These are phyloP conservation scores for Eupeodes latifasciatus DNA, from an alignment of 2,888 invertebrate species.

Conservation along the genomic window DNA sequence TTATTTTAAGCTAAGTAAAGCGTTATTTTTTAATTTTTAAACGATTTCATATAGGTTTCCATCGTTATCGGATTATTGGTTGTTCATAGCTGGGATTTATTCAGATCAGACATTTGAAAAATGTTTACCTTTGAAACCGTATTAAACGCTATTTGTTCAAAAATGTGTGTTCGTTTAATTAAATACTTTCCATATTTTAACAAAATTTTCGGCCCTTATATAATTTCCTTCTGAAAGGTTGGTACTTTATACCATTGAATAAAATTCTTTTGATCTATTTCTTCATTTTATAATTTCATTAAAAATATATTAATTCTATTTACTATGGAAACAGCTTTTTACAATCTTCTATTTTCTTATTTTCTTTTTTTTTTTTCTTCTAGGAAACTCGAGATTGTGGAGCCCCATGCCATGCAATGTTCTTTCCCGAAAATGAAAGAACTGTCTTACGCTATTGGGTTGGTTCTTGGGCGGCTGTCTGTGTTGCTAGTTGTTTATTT, in stretches of 20 bases:
- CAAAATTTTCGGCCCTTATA: background rate
- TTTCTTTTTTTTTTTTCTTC: slow-evolving; percentile 63
- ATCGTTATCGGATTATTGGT: too few species aligned
- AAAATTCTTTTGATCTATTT: background rate
- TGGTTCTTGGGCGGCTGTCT: slow-evolving; percentile 95
- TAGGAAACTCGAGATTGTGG: slow-evolving; percentile 89
- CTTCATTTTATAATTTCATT: background rate
- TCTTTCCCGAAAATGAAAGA: slow-evolving; percentile 92
- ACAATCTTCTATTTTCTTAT: background rate
- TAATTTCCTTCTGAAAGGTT: too few species aligned
- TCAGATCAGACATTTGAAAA: too few species aligned
- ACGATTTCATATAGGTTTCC: too few species aligned
- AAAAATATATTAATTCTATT: slow-evolving; percentile 6
- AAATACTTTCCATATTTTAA: too few species aligned
- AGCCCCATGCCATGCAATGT: slow-evolving; percentile 96
- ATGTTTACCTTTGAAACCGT: too few species aligned
- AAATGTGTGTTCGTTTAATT: too few species aligned
- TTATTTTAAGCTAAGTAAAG: too few species aligned
- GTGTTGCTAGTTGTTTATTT: slow-evolving; percentile 95
- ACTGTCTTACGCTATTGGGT: slow-evolving; percentile 96
- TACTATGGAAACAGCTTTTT: background rate
- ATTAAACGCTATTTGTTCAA: too few species aligned
- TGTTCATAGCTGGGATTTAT: too few species aligned
- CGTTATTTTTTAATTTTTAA: too few species aligned
- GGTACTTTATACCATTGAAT: background rate